Evolutionary conservation across 1,140 invertebrate species (phyloP).

Genomic region (Heliothis subflexa): DNA sequence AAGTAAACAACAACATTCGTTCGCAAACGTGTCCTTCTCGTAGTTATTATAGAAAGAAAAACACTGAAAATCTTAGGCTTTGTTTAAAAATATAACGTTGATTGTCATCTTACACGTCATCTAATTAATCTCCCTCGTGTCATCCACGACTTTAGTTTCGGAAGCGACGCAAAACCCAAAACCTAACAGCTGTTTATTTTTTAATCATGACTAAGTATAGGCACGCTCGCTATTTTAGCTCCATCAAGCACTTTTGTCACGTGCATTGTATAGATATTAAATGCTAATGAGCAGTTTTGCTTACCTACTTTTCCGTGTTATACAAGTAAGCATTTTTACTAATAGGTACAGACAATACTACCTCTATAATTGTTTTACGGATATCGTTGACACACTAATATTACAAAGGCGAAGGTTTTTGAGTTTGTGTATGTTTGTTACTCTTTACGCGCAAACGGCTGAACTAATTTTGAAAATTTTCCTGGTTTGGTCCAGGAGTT

Average conservation of each 20-base stretch:
- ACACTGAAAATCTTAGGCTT: too few species aligned
- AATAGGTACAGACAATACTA: too few species aligned
- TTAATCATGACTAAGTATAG: constrained; percentile 23
- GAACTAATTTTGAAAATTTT: too few species aligned
- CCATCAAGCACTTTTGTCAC: constrained; percentile 1
- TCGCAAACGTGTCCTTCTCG: background rate
- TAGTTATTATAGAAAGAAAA: too few species aligned
- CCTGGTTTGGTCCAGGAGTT: too few species aligned
- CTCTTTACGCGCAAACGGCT: too few species aligned
- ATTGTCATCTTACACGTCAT: constrained; percentile 30
- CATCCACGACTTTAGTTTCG: constrained; percentile 20
- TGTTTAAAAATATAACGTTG: background rate
- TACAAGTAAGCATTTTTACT: too few species aligned
- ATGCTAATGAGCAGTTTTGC: background rate
- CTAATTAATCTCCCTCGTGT: constrained; percentile 13
- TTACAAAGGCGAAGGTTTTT: too few species aligned
- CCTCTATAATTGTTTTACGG: too few species aligned
- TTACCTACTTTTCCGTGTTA: too few species aligned
- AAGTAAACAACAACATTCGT: background rate
- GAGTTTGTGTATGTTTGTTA: too few species aligned
- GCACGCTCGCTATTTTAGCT: background rate
- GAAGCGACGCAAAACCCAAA: constrained; percentile 21
- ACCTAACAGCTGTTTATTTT: constrained; percentile 26
- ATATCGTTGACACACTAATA: too few species aligned
- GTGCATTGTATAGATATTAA: background rate